Conservation (phyloP, 2,797 vertebrate species). For the Scyliorhinus canicula region DNA sequence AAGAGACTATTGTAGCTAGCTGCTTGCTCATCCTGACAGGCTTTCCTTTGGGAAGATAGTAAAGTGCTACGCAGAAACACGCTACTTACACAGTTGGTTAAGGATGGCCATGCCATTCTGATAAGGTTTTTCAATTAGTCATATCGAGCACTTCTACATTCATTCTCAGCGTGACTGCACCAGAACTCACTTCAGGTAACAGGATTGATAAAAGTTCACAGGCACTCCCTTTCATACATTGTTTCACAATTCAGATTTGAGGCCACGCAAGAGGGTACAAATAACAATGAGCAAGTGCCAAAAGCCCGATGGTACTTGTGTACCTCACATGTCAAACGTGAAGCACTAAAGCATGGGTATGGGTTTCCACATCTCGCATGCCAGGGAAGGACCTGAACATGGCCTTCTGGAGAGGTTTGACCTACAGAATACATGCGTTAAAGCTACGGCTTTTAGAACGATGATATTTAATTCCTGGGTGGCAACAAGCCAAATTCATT, state of each 20-base stretch:
- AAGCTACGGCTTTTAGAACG: no score
- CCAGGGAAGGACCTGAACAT: neutral
- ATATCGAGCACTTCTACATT: neutral
- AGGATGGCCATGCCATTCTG: neutral
- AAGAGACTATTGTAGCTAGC: neutral
- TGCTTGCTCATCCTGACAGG: constrained; percentile 17
- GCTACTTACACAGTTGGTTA: neutral
- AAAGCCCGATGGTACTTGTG: neutral
- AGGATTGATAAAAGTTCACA: constrained; percentile 16
- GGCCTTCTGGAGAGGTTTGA: neutral
- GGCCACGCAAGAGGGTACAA: neutral
- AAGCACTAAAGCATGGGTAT: neutral
- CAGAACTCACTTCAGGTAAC: neutral
- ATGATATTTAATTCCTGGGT: neutral
- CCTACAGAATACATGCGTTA: no score
- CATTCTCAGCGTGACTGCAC: neutral
- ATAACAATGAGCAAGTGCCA: neutral
- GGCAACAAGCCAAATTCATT: neutral
- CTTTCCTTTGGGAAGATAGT: constrained; percentile 1
- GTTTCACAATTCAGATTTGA: neutral
- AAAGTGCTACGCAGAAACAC: constrained; percentile 7
- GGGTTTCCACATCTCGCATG: neutral
- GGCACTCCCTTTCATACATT: neutral
- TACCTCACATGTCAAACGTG: neutral
- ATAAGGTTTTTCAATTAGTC: constrained; percentile 27